phyloP scores from a whole-genome alignment of 2,113 vertebrate genomes.

The Arothron firmamentum region DNA sequence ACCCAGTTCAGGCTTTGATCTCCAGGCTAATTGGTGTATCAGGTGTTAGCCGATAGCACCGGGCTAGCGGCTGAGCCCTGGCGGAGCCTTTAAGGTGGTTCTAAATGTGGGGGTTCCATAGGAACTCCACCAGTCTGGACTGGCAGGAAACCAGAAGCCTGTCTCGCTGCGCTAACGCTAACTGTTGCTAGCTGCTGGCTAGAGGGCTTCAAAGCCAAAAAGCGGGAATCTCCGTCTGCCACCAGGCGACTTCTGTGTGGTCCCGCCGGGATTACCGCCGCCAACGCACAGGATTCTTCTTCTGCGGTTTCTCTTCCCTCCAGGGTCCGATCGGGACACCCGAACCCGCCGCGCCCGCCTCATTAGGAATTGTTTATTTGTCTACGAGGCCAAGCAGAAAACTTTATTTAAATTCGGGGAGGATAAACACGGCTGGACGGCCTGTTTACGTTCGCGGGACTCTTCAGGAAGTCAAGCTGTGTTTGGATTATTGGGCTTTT shows the following conservation, averaged over 20 bases:
- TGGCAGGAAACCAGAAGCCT: too few relatives aligned
- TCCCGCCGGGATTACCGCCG: too few relatives aligned
- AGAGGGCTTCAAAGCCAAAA: neutral
- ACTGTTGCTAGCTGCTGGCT: too few relatives aligned
- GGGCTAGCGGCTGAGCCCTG: too few relatives aligned
- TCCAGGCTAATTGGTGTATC: neutral
- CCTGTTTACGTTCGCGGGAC: constrained; percentile 24
- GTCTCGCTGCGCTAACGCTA: too few relatives aligned
- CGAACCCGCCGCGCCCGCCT: neutral
- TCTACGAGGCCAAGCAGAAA: neutral
- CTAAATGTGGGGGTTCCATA: too few relatives aligned
- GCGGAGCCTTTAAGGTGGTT: too few relatives aligned
- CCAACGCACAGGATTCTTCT: neutral
- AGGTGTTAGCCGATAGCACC: neutral
- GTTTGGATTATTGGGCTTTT: constrained; percentile 49
- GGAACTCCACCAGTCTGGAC: too few relatives aligned
- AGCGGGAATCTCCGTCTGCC: too few relatives aligned
- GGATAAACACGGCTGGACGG: constrained; percentile 29
- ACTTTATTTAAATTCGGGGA: constrained; percentile 44
- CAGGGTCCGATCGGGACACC: neutral
- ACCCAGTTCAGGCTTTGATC: neutral
- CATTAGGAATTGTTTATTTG: constrained; percentile 8
- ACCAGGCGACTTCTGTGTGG: too few relatives aligned
- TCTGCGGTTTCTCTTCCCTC: constrained; percentile 15
- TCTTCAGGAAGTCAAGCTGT: constrained; percentile 43